Evolutionary conservation across 2,113 vertebrate genomes (phyloP).

Genomic region (Percina caprodes): DNA sequence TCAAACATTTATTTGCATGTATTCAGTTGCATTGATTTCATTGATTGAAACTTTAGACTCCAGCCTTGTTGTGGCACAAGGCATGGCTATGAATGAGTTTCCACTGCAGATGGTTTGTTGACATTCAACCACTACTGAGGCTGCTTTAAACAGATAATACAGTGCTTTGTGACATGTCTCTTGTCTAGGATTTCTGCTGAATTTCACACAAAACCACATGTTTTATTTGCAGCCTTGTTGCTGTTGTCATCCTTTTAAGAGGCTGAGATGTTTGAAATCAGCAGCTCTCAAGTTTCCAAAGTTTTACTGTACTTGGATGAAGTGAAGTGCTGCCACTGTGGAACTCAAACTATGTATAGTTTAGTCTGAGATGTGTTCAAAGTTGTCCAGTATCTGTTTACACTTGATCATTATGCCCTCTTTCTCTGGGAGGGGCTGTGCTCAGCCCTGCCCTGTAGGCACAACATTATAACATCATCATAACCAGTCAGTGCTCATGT

Average conservation of each 20-base stretch:
- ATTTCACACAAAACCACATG: constrained; percentile 53
- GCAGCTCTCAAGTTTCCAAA: constrained; percentile 38
- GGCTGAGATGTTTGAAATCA: constrained; percentile 33
- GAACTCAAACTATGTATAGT: constrained; percentile 38
- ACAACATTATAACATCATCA: constrained; percentile 42
- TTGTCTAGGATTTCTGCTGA: constrained; percentile 47
- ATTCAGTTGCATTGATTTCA: constrained; percentile 37
- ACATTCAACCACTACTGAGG: constrained; percentile 57
- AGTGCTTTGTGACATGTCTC: constrained; percentile 22
- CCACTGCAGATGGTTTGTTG: constrained; percentile 60
- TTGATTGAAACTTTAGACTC: constrained; percentile 51
- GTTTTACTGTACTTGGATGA: constrained; percentile 3
- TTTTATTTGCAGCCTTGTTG: constrained; percentile 51
- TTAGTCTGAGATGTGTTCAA: constrained; percentile 43
- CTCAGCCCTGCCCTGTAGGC: constrained; percentile 63
- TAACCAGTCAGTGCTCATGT: constrained; percentile 51
- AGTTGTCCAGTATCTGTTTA: constrained; percentile 62
- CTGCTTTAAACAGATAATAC: constrained; percentile 40
- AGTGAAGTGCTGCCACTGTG: constrained; percentile 28
- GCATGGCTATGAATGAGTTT: constrained; percentile 54
- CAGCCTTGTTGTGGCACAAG: constrained; percentile 35
- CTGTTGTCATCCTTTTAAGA: constrained; percentile 35
- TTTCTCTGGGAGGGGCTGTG: constrained; percentile 46
- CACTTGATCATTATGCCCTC: constrained; percentile 51
- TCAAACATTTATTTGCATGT: constrained; percentile 26